These are phyloP conservation scores for Calliopum simillimum DNA, from an alignment of 2,888 invertebrate genomes.

Conservation along the genomic window DNA sequence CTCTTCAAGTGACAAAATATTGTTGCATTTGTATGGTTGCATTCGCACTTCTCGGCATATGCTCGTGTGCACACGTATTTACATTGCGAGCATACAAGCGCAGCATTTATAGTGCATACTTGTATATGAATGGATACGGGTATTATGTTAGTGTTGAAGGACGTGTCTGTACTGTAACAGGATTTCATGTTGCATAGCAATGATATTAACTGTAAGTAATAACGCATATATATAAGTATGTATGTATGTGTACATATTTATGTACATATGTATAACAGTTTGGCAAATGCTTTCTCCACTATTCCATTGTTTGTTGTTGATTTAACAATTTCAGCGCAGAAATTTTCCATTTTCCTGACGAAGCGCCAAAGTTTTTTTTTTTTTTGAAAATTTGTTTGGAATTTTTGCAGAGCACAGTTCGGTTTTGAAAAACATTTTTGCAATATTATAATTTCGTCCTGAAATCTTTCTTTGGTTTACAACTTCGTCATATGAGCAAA, in stretches of 20 bases:
- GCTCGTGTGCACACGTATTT: constrained; percentile 8
- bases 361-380: too few relatives aligned
- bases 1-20: too few relatives aligned
- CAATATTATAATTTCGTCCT: too few relatives aligned
- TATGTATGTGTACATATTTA: background rate
- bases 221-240: constrained; percentile 31
- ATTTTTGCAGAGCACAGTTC: too few relatives aligned
- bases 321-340: too few relatives aligned
- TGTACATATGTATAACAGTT: constrained; percentile 8
- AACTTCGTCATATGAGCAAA: too few relatives aligned
- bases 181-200: constrained; percentile 8
- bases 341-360: too few relatives aligned
- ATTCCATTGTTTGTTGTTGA: too few relatives aligned
- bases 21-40: background rate
- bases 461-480: too few relatives aligned
- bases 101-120: background rate
- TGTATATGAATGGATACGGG: too few relatives aligned
- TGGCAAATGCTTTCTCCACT: background rate
- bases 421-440: too few relatives aligned
- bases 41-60: constrained; percentile 1
- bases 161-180: constrained; percentile 3
- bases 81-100: background rate
- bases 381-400: too few relatives aligned
- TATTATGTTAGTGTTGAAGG: constrained; percentile 12
- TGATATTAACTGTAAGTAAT: background rate